Evolutionary conservation across 2,888 invertebrate species (phyloP).

Genomic region (Cylloceria caligata): DNA sequence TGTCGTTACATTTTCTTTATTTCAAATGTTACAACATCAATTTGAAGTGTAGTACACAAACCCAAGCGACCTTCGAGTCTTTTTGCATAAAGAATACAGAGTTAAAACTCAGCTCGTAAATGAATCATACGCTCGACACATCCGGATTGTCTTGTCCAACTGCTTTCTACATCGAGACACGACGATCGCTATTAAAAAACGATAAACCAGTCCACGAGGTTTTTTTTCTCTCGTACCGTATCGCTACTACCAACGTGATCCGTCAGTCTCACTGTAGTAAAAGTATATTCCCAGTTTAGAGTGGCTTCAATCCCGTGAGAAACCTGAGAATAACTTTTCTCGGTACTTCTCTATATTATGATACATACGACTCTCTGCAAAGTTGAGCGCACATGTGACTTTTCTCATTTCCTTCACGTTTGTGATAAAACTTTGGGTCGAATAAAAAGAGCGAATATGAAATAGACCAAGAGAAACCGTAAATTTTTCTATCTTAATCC

Average conservation of each 20-base stretch:
- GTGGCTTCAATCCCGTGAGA: constrained; percentile 51
- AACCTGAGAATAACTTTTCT: constrained; percentile 56
- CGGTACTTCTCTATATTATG: constrained; percentile 17
- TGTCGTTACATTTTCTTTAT: no score
- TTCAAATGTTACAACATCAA: no score
- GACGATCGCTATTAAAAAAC: constrained; percentile 2
- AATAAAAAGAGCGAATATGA: constrained; percentile 16
- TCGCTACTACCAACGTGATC: constrained; percentile 14
- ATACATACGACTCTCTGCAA: background rate
- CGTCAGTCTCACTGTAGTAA: constrained; percentile 43
- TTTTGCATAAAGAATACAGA: background rate
- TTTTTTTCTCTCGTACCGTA: constrained; percentile 14
- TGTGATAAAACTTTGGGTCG: constrained; percentile 1
- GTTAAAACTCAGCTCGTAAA: background rate
- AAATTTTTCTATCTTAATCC: background rate
- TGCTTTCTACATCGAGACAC: constrained; percentile 48
- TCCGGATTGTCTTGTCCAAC: constrained; percentile 24
- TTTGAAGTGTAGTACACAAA: background rate
- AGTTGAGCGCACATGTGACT: constrained; percentile 19
- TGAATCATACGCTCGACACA: background rate
- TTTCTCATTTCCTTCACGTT: constrained; percentile 14
- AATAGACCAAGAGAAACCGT: background rate
- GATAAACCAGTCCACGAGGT: constrained; percentile 43
- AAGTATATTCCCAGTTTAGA: constrained; percentile 55
- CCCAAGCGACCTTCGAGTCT: background rate